Percentiles rank a stretch among this genome's conserved stretches.
Conservation (phyloP, 1,140 invertebrate genomes). For the Nasonia vitripennis region DNA sequence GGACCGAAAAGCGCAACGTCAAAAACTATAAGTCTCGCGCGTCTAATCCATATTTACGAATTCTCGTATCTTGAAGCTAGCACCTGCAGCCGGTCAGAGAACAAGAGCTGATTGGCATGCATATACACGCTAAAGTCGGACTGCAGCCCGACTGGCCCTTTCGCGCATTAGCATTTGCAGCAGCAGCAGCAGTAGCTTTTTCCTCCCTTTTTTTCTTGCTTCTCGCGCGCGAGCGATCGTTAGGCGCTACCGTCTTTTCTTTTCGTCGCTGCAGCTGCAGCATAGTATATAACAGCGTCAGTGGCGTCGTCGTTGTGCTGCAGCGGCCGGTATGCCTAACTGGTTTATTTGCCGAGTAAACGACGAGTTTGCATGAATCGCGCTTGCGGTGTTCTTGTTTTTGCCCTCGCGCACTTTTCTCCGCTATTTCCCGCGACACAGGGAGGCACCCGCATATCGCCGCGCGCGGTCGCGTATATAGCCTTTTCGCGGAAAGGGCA, state of each 20-base stretch:
- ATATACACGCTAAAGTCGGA: neutral
- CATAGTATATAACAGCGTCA: neutral
- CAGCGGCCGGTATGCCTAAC: neutral
- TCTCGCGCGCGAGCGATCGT: neutral
- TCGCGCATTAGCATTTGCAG: slow-evolving; percentile 4
- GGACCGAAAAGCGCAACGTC: too few species aligned
- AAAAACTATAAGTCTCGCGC: neutral
- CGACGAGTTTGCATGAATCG: slow-evolving; percentile 36
- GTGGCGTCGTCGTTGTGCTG: neutral
- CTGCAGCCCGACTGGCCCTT: neutral
- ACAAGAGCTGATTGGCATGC: neutral
- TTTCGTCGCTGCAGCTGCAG: neutral
- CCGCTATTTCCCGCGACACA: too few species aligned
- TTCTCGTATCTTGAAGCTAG: neutral
- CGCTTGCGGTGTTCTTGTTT: slow-evolving; percentile 14
- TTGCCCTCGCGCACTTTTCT: neutral
- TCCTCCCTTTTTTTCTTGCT: neutral
- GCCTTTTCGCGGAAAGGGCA: too few species aligned
- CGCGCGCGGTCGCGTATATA: too few species aligned
- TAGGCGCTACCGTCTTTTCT: neutral
- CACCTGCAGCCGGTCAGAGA: neutral
- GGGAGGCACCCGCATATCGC: neutral
- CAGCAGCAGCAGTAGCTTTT: neutral
- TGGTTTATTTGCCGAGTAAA: slow-evolving; percentile 28
- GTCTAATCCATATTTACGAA: slow-evolving; percentile 24